These are phyloP conservation scores for Clinocottus analis DNA, from an alignment of 2,113 vertebrate genomes.

Conservation along the genomic window DNA sequence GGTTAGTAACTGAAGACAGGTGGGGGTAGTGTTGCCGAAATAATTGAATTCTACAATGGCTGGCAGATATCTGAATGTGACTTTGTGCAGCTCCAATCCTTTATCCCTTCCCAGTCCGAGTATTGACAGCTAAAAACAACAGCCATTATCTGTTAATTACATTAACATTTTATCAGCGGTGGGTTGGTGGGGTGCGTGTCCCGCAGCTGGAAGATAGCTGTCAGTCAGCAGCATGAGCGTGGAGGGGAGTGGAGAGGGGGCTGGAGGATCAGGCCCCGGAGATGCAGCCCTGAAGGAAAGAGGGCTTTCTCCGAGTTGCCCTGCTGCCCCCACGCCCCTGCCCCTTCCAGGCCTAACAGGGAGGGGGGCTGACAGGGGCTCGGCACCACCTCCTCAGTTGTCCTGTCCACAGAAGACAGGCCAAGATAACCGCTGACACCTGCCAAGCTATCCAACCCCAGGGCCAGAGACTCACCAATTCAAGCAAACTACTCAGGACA, in stretches of 20 bases:
- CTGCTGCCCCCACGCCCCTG: conserved; percentile 59
- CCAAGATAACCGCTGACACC: conserved; percentile 81
- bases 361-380: conserved; percentile 68
- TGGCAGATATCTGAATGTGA: conserved; percentile 90
- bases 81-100: conserved; percentile 84
- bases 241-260: conserved; percentile 43
- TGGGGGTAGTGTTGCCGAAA: conserved; percentile 76
- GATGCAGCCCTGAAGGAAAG: conserved; percentile 60
- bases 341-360: conserved; percentile 71
- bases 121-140: conserved; percentile 90
- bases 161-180: conserved; percentile 89
- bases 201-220: conserved; percentile 84
- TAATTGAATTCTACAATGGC: conserved; percentile 87
- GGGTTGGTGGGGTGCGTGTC: conserved; percentile 77
- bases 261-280: conserved; percentile 56
- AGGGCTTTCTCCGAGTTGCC: conserved; percentile 56
- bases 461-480: conserved; percentile 56
- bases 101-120: conserved; percentile 83
- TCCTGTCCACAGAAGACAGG: conserved; percentile 71
- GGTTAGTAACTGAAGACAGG: conserved; percentile 69
- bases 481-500: conserved; percentile 64
- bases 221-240: conserved; percentile 77
- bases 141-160: conserved; percentile 91
- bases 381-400: conserved; percentile 68
- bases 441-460: conserved; percentile 69